phyloP scores from a whole-genome alignment of 2,888 invertebrate species.

The Chromoteleia sp. region DNA sequence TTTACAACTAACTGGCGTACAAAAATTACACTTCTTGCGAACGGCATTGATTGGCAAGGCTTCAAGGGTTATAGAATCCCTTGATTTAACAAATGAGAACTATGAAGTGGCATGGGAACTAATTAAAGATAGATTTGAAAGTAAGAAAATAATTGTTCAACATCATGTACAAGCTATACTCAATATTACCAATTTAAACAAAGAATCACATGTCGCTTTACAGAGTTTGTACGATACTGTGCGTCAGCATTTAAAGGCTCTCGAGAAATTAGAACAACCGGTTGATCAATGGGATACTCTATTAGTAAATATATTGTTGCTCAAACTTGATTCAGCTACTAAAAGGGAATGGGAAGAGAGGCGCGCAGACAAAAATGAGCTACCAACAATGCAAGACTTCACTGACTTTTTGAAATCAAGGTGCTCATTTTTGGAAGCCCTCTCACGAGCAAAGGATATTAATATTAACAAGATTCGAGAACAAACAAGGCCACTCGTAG shows the following conservation, averaged over 20 bases:
- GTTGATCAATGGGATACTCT: background rate
- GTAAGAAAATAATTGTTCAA: background rate
- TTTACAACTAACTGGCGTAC: background rate
- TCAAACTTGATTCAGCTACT: background rate
- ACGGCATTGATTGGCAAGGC: background rate
- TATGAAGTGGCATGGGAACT: background rate
- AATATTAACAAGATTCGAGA: background rate
- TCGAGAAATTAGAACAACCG: background rate
- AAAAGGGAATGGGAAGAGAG: background rate
- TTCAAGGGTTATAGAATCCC: background rate
- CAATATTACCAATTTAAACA: background rate
- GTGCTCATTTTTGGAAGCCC: background rate
- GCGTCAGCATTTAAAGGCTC: background rate
- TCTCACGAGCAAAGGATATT: too few species aligned
- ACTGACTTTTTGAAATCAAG: background rate
- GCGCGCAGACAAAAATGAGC: background rate
- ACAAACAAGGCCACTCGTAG: background rate
- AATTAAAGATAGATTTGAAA: background rate
- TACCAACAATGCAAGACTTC: background rate
- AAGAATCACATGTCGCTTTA: slow-evolving; percentile 12
- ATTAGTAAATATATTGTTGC: background rate
- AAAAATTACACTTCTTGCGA: background rate
- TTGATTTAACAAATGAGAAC: background rate
- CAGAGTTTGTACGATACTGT: background rate
- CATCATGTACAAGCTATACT: background rate